Evolutionary conservation across 2,797 vertebrate genomes (phyloP).

Genomic region (Gobio occitaniae): DNA sequence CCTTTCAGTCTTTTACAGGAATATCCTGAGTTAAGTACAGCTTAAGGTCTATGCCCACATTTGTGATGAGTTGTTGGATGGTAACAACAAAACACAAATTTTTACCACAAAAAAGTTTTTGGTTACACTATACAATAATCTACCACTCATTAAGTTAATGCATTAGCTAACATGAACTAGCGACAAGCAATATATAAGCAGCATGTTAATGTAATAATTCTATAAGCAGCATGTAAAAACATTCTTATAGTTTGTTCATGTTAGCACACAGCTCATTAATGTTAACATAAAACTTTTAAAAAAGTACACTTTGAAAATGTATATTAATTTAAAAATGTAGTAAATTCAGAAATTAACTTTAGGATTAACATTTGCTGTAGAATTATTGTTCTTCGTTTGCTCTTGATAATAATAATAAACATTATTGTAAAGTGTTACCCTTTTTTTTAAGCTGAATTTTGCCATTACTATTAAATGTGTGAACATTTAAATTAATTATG

Average conservation of each 20-base stretch:
- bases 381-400: no score
- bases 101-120: not conserved
- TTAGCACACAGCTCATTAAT: no score
- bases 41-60: not conserved
- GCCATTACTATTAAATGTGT: not conserved
- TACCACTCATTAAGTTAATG: not conserved
- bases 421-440: no score
- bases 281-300: no score
- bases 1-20: slow-evolving; percentile 8
- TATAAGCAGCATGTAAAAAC: not conserved
- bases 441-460: not conserved
- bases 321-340: no score
- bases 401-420: no score
- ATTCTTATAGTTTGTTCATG: no score
- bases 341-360: no score
- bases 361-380: no score
- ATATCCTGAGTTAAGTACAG: not conserved
- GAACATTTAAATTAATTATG: not conserved
- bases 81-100: not conserved
- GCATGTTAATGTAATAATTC: not conserved
- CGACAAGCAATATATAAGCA: not conserved
- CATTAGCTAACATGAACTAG: not conserved
- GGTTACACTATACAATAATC: not conserved
- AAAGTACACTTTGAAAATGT: no score
- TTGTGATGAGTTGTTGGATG: not conserved